phyloP scores from a whole-genome alignment of 2,888 invertebrate species.

The Napeogenes sylphis region DNA sequence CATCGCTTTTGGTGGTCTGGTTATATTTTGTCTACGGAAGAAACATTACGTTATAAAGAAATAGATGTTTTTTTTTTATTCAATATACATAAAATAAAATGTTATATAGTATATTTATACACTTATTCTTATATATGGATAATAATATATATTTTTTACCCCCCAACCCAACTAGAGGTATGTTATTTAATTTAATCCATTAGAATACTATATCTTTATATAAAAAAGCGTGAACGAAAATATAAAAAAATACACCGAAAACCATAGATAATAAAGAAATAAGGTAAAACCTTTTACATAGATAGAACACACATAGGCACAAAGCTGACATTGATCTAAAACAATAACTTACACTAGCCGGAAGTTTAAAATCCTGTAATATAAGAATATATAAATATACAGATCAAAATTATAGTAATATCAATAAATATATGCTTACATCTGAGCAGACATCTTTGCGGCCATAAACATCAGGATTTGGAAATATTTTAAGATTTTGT shows the following conservation, averaged over 20 bases:
- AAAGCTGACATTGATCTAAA: slow-evolving; percentile 17
- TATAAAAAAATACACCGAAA: background rate
- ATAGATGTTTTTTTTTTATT: background rate
- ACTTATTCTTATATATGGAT: background rate
- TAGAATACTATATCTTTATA: background rate
- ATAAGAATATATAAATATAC: slow-evolving; percentile 25
- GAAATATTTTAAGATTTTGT: slow-evolving; percentile 42
- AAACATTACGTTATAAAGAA: slow-evolving; percentile 24
- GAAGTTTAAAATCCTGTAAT: slow-evolving; percentile 51
- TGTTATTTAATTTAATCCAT: no score
- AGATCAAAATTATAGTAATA: slow-evolving; percentile 4
- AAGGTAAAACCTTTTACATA: background rate
- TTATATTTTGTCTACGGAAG: slow-evolving; percentile 31
- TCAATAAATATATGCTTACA: slow-evolving; percentile 37
- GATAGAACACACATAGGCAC: slow-evolving; percentile 11
- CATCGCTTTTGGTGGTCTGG: slow-evolving; percentile 18
- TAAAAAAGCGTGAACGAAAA: background rate
- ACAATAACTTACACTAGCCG: slow-evolving; percentile 55
- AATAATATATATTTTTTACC: no score
- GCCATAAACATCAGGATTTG: slow-evolving; percentile 32
- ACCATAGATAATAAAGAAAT: background rate
- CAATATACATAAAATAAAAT: background rate
- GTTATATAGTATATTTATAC: background rate
- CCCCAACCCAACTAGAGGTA: no score
- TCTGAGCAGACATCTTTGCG: slow-evolving; percentile 35